Evolutionary conservation across 1,140 invertebrate species (phyloP), one percentile per base, ranked within the genome.

Genomic region (Cyrtorhinus lividipennis): DNA sequence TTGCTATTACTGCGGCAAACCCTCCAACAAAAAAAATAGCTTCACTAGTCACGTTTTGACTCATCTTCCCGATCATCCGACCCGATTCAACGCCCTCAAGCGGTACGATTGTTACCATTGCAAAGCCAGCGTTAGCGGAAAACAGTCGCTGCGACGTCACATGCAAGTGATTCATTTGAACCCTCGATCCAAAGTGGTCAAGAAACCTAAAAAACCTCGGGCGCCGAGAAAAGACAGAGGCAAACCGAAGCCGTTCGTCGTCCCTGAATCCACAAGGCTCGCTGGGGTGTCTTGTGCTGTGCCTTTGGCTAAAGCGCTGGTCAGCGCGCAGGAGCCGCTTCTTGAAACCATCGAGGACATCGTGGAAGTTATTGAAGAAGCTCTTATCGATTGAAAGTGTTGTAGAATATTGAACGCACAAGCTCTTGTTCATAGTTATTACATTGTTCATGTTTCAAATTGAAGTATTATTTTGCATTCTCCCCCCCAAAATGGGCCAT

Each of bases 221-320:
- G 38, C 18, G 13, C 53, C 53, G 1, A 10, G 62, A 25, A 63
- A 63, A 58, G 62, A 63, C 23, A 59, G 38, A 18, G 62, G 62
- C 0, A 57, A 26, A 8, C 48, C 48, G 10, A 63, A 63, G 25
- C 13, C 23, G 46, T n/a, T n/a, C n/a, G 15, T 25, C 2, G 20
- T 62, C 15, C 5, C 48, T 10, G 5, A 13, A 5, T 53, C 48
- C 5, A 5, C 48, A 53, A 5, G 20, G 20, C 48, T 53, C 18
- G 10, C 48, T 5, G 48, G 48, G 18, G 48, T 53, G 8, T 10
- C 8, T 5, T 8, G 8, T 53, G 10, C 48, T 13, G 12, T 5
- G 5, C 18, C 48, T 5, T 20, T 53, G 20, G 20, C 5, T 5
- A 12, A 53, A 22, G 20, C 20, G 20, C 18, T 53, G 20, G 5